Evolutionary conservation across 2,888 invertebrate species (phyloP).

Genomic region (Malacosoma neustria): DNA sequence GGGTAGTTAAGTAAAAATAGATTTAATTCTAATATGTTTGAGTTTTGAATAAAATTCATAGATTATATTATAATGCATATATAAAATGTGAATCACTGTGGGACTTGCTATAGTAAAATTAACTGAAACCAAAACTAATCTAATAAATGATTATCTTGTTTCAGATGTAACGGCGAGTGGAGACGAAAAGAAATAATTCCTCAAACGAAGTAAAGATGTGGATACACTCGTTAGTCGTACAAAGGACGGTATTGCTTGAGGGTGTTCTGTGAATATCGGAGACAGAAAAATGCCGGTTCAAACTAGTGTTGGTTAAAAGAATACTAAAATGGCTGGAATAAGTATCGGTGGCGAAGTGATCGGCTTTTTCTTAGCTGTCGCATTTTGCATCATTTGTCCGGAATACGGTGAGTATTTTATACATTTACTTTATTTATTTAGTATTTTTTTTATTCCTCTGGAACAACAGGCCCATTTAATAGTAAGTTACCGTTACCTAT

Average conservation of each 20-base stretch:
- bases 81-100: not conserved
- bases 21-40: too few species aligned
- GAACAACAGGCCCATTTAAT: too few species aligned
- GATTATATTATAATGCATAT: too few species aligned
- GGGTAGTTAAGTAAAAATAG: too few species aligned
- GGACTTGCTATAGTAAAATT: not conserved
- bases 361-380: slow-evolving; percentile 61
- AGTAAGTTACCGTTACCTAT: too few species aligned
- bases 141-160: slow-evolving; percentile 21
- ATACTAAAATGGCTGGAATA: slow-evolving; percentile 62
- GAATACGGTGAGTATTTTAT: slow-evolving; percentile 55
- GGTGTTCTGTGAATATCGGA: slow-evolving; percentile 44
- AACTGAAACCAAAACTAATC: not conserved
- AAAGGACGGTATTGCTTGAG: slow-evolving; percentile 40
- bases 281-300: slow-evolving; percentile 57
- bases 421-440: slow-evolving; percentile 6
- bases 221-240: slow-evolving; percentile 27
- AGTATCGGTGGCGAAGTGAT: slow-evolving; percentile 57
- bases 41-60: too few species aligned
- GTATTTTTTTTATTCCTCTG: not conserved
- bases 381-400: slow-evolving; percentile 62
- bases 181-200: slow-evolving; percentile 18
- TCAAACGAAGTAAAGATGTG: slow-evolving; percentile 32
- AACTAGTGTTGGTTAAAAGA: slow-evolving; percentile 61
- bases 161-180: slow-evolving; percentile 42